Evolutionary conservation across 2,888 invertebrate species (phyloP).

Genomic region (Pantelozetes paolii): DNA sequence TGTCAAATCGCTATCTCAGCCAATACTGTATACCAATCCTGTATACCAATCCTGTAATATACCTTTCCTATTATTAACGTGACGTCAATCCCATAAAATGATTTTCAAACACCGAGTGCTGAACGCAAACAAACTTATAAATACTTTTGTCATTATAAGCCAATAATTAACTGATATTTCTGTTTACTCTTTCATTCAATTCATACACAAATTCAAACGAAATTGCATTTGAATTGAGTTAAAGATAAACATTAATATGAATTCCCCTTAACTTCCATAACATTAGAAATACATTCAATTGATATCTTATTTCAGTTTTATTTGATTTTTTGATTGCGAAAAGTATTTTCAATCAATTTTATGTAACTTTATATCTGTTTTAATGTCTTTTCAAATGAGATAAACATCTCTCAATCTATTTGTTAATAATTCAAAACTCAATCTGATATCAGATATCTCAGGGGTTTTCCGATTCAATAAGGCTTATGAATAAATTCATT

Average conservation of each 20-base stretch:
- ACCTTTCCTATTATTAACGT: neutral
- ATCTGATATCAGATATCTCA: too few species aligned
- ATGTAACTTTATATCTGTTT: too few species aligned
- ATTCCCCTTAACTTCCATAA: too few species aligned
- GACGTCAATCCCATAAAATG: constrained; percentile 13
- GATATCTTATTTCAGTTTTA: too few species aligned
- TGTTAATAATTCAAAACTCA: too few species aligned
- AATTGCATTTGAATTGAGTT: neutral
- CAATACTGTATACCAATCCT: neutral
- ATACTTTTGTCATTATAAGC: constrained; percentile 20
- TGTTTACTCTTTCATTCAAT: neutral
- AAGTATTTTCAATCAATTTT: too few species aligned
- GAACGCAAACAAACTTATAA: neutral
- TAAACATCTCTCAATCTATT: too few species aligned
- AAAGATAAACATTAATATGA: neutral
- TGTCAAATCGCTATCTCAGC: neutral
- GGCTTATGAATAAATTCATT: too few species aligned
- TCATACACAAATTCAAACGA: neutral
- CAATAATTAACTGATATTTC: constrained; percentile 27
- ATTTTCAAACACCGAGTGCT: constrained; percentile 14
- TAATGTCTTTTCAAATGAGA: too few species aligned
- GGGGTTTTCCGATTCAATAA: too few species aligned
- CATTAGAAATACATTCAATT: too few species aligned
- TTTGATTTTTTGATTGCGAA: too few species aligned
- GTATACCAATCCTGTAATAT: constrained; percentile 15